phyloP scores from a whole-genome alignment of 2,888 invertebrate species.

The Rhorus exstirpatorius region DNA sequence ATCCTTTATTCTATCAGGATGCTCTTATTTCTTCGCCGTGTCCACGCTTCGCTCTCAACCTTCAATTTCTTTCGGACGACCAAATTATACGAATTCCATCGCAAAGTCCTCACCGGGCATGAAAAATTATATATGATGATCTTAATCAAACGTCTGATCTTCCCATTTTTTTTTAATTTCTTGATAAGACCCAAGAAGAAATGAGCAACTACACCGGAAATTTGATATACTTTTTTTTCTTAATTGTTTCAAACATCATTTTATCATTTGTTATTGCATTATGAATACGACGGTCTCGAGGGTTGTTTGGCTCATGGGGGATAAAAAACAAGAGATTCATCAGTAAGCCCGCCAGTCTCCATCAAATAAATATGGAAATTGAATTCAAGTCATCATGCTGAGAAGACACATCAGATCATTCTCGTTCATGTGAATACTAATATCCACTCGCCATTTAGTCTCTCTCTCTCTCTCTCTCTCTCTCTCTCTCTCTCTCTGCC shows the following conservation, averaged over 20 bases:
- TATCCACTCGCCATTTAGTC: neutral
- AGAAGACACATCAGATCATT: neutral
- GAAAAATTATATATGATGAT: too few relatives aligned
- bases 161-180: too few relatives aligned
- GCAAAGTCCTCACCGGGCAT: too few relatives aligned
- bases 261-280: too few relatives aligned
- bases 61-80: neutral
- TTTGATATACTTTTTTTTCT: too few relatives aligned
- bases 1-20: slow-evolving; percentile 72
- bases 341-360: neutral
- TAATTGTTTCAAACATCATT: too few relatives aligned
- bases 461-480: neutral
- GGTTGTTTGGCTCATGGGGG: neutral
- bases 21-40: neutral
- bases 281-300: neutral
- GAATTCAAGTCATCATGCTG: neutral
- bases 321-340: slow-evolving; percentile 1
- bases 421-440: neutral
- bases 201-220: too few relatives aligned
- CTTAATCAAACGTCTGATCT: neutral
- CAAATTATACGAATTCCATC: neutral
- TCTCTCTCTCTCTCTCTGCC: neutral
- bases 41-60: neutral
- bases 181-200: too few relatives aligned
- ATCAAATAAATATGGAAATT: neutral